A percentile compares a stretch with the other conserved stretches of the same genome.
Conservation (phyloP, 2,888 invertebrate genomes). For the Andrena marginata region DNA sequence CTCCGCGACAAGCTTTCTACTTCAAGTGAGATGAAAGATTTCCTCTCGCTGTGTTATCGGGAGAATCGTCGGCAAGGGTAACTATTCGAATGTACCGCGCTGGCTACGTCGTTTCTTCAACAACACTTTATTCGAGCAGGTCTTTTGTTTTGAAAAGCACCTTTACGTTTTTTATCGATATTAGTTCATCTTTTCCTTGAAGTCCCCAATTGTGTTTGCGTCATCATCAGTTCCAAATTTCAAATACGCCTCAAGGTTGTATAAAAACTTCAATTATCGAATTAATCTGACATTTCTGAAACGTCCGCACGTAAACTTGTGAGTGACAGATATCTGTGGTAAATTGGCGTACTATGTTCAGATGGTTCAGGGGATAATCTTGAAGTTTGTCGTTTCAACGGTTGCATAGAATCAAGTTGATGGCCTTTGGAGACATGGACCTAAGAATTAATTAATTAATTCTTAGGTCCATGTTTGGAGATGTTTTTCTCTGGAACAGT, state of each 20-base stretch:
- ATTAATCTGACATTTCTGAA: not conserved
- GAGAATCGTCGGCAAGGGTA: slow-evolving; percentile 33
- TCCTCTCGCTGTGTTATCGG: slow-evolving; percentile 31
- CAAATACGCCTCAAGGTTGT: not conserved
- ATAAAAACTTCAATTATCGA: not conserved
- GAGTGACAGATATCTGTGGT: too few relatives aligned
- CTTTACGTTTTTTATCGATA: not conserved
- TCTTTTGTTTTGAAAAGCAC: not conserved
- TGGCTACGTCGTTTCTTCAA: not conserved
- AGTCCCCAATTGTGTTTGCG: too few relatives aligned
- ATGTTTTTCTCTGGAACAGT: not conserved
- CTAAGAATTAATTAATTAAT: too few relatives aligned
- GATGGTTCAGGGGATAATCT: not conserved
- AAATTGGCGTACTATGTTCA: not conserved
- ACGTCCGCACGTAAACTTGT: not conserved
- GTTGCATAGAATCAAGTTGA: not conserved
- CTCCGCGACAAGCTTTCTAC: slow-evolving; percentile 52
- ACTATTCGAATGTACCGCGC: slow-evolving; percentile 1
- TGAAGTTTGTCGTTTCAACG: not conserved
- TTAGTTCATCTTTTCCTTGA: not conserved
- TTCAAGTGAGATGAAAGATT: slow-evolving; percentile 51
- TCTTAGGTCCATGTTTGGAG: too few relatives aligned
- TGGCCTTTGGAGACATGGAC: not conserved
- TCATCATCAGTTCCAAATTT: not conserved
- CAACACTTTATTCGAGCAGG: not conserved